Conservation (phyloP, 2,888 invertebrate species). For the Aporophyla nigra region DNA sequence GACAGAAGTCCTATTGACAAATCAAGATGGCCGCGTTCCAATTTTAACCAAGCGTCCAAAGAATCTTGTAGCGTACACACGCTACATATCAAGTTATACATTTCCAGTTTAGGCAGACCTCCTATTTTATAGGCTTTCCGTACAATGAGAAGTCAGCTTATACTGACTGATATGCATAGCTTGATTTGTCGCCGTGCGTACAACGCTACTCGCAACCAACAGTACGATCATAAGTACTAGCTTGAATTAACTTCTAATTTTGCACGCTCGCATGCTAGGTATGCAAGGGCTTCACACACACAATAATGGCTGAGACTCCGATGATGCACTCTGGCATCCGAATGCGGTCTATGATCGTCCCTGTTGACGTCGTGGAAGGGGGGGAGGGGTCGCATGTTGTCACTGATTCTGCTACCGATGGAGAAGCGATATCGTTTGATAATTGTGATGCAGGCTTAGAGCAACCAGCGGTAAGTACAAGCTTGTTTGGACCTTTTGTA, state of each 20-base stretch:
- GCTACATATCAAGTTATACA: too few relatives aligned
- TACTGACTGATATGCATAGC: too few relatives aligned
- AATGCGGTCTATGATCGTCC: slow-evolving; percentile 74
- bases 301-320: slow-evolving; percentile 69
- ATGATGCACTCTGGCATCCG: slow-evolving; percentile 72
- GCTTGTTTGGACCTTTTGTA: slow-evolving; percentile 20
- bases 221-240: neutral
- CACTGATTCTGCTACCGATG: slow-evolving; percentile 3
- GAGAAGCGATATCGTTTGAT: too few relatives aligned
- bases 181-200: too few relatives aligned
- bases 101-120: too few relatives aligned
- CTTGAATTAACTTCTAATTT: slow-evolving; percentile 47
- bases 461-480: slow-evolving; percentile 34
- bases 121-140: too few relatives aligned
- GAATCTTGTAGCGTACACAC: neutral
- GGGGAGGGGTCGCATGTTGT: slow-evolving; percentile 1
- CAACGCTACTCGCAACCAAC: neutral
- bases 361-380: slow-evolving; percentile 12
- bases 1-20: neutral
- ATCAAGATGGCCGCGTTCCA: neutral
- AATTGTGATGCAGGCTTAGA: slow-evolving; percentile 7
- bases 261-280: slow-evolving; percentile 82
- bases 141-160: too few relatives aligned
- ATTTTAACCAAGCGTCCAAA: neutral
- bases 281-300: slow-evolving; percentile 73